Evolutionary conservation across 2,888 invertebrate genomes (phyloP), one percentile per base, ranked within the genome.

Genomic region (Parochlus steinenii): DNA sequence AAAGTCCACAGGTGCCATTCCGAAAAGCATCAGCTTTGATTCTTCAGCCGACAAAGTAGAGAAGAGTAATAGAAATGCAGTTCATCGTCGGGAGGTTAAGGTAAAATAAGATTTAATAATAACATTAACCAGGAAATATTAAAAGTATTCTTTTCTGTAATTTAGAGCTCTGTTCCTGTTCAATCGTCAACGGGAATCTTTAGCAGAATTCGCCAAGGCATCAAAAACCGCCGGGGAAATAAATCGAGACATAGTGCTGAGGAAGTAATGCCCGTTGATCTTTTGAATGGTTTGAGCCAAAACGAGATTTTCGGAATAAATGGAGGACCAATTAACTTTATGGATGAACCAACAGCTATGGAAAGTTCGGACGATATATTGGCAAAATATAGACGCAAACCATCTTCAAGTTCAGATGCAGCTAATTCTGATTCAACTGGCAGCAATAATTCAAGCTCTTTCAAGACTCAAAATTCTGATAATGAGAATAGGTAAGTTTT

Each of bases 21-120:
- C 86, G 2, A 89, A 89, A 58, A 87, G 85, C 49, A 87, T 87
- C 46, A 86, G 83, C 53, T 87, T 87, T 48, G 87, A 89, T 57
- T 80, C 85, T 52, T 82, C 82, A 1, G 85, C 86, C 0, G 83
- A 85, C 50, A 76, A 83, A 45, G 71, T 73, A 3, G 76, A 77
- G 46, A 71, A 74, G 60, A 64, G 17, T n/a, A n/a, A n/a, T n/a
- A 42, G 45, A 12, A 42, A 41, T 19, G 31, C 37, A 62, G 42
- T 46, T 57, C 37, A 55, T 62, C 42, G 67, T 64, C 43, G 70
- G 69, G 28, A 67, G 67, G 41, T 61, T 62, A 36, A 65, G 64
- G 39, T 34, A 40, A 37, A n/a, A n/a, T n/a, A n/a, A n/a, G n/a
- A n/a, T n/a, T n/a, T n/a, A n/a, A 31, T 25, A 17, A 33, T 8